Conservation (phyloP, 2,113 vertebrate species). For the Hipposideros armiger region DNA sequence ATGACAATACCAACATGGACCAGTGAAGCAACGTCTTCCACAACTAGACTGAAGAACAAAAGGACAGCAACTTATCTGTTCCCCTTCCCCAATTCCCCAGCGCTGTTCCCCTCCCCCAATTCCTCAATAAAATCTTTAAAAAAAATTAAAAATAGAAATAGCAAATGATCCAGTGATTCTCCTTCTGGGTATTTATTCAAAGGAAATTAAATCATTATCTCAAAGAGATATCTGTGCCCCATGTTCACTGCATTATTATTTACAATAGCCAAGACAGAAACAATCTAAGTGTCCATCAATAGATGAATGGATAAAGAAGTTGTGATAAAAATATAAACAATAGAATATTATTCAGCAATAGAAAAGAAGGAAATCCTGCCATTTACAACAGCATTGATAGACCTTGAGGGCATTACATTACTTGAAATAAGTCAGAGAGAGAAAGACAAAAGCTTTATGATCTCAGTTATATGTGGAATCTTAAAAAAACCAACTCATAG, state of each 20-base stretch:
- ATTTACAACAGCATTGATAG: neutral
- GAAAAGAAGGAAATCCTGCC: neutral
- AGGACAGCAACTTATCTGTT: too few species aligned
- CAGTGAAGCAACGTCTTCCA: too few species aligned
- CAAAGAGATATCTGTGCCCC: too few species aligned
- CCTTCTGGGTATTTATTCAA: neutral
- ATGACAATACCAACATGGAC: too few species aligned
- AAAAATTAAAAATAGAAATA: neutral
- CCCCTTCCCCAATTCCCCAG: too few species aligned
- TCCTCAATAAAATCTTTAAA: too few species aligned
- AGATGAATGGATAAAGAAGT: too few species aligned
- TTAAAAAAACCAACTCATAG: neutral
- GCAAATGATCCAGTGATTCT: too few species aligned
- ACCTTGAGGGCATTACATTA: too few species aligned
- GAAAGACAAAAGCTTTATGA: neutral
- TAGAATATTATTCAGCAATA: neutral
- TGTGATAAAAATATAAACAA: neutral
- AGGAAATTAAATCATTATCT: neutral
- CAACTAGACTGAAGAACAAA: too few species aligned
- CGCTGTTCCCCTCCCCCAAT: too few species aligned
- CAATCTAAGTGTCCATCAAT: neutral
- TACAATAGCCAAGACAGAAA: neutral
- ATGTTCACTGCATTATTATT: neutral
- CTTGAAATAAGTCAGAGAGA: neutral
- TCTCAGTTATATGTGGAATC: neutral